These are phyloP conservation scores for Chironomus striatipennis DNA, from an alignment of 1,140 invertebrate species.

Conservation along the genomic window DNA sequence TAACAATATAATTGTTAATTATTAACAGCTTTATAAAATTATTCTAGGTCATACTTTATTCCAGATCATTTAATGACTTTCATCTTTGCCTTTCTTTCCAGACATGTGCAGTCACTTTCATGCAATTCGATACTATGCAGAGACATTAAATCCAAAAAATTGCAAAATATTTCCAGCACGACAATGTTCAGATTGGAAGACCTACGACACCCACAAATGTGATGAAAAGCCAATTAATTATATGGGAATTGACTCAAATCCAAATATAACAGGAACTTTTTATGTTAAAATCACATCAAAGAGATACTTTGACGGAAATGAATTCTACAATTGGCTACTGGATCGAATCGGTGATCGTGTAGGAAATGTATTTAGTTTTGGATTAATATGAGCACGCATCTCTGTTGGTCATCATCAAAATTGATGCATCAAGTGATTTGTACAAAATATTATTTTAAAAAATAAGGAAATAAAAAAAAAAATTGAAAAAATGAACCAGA, in stretches of 20 bases:
- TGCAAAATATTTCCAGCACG: background rate
- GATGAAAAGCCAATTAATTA: background rate
- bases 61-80: background rate
- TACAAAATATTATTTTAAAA: too few species aligned
- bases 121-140: background rate
- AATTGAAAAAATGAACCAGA: too few species aligned
- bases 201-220: background rate
- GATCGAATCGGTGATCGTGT: background rate
- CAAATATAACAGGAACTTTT: background rate
- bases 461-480: too few species aligned
- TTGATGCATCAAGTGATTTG: too few species aligned
- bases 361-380: background rate
- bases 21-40: too few species aligned
- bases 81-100: background rate
- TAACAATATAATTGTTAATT: too few species aligned
- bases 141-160: background rate
- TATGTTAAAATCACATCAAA: background rate
- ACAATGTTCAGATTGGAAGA: background rate
- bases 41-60: too few species aligned
- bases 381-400: too few species aligned
- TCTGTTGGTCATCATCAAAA: too few species aligned
- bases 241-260: background rate
- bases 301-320: background rate
- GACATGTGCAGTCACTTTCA: constrained; percentile 18
- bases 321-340: background rate